Conservation (phyloP, 92 coral and sea anemone genomes). For the Muricea muricata region DNA sequence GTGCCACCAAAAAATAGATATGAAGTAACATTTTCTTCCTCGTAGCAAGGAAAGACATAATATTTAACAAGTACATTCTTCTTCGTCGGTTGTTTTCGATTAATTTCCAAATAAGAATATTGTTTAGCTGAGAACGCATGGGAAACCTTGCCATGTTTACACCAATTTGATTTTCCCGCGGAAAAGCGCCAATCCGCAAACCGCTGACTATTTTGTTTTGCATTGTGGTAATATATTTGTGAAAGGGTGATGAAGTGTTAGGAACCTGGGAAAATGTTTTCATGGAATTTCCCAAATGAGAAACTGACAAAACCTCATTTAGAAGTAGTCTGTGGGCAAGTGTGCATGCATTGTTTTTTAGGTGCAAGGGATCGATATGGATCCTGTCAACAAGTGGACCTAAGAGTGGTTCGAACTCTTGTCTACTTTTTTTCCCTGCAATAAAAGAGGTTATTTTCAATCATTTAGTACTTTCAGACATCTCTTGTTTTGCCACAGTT, state of each 20-base stretch:
- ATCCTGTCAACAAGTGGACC: too few species aligned
- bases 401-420: too few species aligned
- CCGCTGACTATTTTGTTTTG: background rate
- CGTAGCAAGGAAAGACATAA: too few species aligned
- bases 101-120: too few species aligned
- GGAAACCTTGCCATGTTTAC: background rate
- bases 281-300: background rate
- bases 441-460: too few species aligned
- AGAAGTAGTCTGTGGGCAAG: background rate
- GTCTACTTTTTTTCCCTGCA: too few species aligned
- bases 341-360: background rate
- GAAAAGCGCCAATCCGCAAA: too few species aligned
- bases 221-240: background rate
- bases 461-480: too few species aligned
- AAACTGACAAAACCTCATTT: background rate
- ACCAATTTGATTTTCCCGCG: too few species aligned
- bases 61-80: background rate
- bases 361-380: background rate
- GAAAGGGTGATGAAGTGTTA: background rate
- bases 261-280: background rate
- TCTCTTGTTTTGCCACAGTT: too few species aligned
- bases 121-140: background rate
- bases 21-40: too few species aligned
- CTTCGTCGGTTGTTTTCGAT: background rate
- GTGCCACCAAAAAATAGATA: too few species aligned